phyloP scores from a whole-genome alignment of 2,113 vertebrate species.

The Gymnogyps californianus region DNA sequence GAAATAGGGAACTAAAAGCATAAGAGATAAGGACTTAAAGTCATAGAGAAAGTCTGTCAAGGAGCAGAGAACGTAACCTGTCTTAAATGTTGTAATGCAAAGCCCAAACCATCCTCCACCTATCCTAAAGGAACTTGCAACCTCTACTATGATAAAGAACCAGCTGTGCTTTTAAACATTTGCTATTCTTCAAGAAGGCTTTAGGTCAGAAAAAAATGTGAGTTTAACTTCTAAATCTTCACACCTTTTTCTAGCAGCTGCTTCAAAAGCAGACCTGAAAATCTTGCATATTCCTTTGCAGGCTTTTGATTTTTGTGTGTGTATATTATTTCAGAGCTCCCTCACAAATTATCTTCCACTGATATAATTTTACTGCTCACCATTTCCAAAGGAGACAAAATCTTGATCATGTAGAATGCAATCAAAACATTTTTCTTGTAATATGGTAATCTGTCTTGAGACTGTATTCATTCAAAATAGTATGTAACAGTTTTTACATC shows the following conservation, averaged over 20 bases:
- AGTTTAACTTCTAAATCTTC: background rate
- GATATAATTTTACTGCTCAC: background rate
- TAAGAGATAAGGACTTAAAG: background rate
- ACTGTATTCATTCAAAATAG: background rate
- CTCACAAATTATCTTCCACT: background rate
- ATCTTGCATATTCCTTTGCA: background rate
- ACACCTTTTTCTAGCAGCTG: background rate
- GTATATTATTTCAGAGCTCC: background rate
- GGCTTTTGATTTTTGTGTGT: background rate
- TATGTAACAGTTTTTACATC: background rate
- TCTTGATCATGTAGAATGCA: background rate
- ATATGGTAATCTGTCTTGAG: background rate
- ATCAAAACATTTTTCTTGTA: constrained; percentile 19
- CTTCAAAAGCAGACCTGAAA: background rate
- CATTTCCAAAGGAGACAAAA: background rate
- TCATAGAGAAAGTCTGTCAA: background rate
- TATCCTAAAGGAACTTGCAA: background rate
- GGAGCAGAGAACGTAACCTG: background rate
- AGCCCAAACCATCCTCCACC: background rate
- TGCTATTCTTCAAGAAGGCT: background rate
- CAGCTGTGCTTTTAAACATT: background rate
- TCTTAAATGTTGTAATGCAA: background rate
- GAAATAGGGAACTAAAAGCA: background rate
- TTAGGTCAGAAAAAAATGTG: background rate
- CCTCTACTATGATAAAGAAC: background rate